Evolutionary conservation across 2,888 invertebrate species (phyloP), one percentile per base, ranked within the genome.

Genomic region (Neuroscelio doddi): DNA sequence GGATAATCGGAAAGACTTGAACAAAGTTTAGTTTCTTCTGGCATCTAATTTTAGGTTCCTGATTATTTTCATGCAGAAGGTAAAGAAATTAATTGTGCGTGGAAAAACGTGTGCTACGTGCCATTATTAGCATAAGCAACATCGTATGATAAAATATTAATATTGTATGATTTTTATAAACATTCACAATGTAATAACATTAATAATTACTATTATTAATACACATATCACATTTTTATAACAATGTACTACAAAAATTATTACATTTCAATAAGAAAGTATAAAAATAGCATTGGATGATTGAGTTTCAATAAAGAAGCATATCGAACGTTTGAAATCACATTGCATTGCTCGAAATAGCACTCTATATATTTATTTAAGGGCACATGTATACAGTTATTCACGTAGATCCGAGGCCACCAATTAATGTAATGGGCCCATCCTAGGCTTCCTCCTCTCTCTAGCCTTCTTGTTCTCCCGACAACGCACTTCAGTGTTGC

Each of bases 351-450:
- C 5, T 21, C 38, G 17, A 38, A 16, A 38, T 38, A 38, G 21
- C 17, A 30, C 15, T 10, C 30, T n/a, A 2, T 41, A 27, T 38
- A 26, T 9, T n/a, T 47, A 36, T 47, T 45, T 42, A 41, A 24
- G 36, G 10, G 38, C 26, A 7, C 26, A 12, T 49, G 38, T 27
- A 26, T 44, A 34, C 52, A 32, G 24, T 24, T 42, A 38, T 49
- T 16, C 49, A 50, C 47, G 51, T 16, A 47, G 64, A 69, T 68
- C 59, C 65, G 63, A 69, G 71, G 71, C 66, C n/a, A n/a, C n/a
- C 75, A 72, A 72, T 75, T 75, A 72, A 71, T 68, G 44, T 73
- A 71, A 75, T 73, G 67, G 69, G 69, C 53, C 58, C 55, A 53
- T 46, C 66, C 29, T 42, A 38, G 30, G 17, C 27, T 47, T 52